phyloP scores from a whole-genome alignment of 2,113 vertebrate genomes.

The Lasiurus borealis region DNA sequence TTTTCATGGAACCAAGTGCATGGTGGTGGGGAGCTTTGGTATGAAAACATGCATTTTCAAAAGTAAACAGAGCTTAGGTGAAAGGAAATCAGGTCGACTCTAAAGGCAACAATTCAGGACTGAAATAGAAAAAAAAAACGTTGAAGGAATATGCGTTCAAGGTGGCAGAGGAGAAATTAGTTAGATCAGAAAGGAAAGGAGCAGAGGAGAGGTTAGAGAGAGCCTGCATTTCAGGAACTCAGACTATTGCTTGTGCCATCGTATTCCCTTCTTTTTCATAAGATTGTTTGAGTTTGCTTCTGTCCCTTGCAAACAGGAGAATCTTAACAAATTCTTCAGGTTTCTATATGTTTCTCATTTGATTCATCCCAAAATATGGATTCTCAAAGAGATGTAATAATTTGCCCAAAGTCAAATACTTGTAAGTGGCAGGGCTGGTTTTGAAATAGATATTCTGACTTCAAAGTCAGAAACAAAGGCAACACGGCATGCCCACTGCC shows the following conservation, averaged over 20 bases:
- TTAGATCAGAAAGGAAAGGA: neutral
- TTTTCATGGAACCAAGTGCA: slow-evolving; percentile 28
- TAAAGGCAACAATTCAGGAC: neutral
- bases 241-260: rapidly evolving
- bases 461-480: neutral
- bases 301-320: neutral
- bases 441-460: neutral
- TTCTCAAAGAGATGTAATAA: neutral
- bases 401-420: neutral
- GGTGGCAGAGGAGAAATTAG: neutral
- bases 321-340: neutral
- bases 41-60: slow-evolving; percentile 46
- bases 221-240: rapidly evolving
- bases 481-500: neutral
- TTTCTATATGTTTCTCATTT: neutral
- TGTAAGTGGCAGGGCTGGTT: neutral
- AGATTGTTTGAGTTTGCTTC: neutral
- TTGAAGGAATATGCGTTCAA: neutral
- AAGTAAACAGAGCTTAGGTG: slow-evolving; percentile 65
- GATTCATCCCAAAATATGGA: neutral
- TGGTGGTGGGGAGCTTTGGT: neutral
- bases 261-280: neutral
- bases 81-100: slow-evolving; percentile 34
- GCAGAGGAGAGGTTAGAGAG: rapidly evolving
- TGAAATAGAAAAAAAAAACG: neutral